phyloP scores from a whole-genome alignment of 2,888 invertebrate genomes.

The Drosophila affinis region DNA sequence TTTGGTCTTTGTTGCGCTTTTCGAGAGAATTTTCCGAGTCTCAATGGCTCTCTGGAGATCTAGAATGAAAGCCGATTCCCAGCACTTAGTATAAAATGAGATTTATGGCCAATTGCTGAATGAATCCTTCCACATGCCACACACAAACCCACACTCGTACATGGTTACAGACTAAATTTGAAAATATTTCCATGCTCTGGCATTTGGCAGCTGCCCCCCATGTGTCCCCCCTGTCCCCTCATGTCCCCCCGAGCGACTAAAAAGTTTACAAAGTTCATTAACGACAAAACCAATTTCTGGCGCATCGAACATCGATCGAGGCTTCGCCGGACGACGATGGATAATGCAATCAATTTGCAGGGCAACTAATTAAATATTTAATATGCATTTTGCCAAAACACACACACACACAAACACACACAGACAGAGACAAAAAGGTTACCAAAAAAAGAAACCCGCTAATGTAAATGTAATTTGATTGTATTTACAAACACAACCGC shows the following conservation, averaged over 20 bases:
- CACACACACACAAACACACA: constrained; percentile 10
- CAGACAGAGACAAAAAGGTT: neutral
- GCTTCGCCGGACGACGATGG: constrained; percentile 1
- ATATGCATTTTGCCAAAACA: constrained; percentile 29
- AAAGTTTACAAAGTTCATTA: constrained; percentile 44
- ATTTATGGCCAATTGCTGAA: constrained; percentile 28
- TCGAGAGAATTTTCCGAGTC: neutral
- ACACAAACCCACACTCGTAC: neutral
- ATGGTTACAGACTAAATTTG: neutral
- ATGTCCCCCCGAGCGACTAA: neutral
- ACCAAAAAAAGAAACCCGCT: neutral
- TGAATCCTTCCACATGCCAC: constrained; percentile 4
- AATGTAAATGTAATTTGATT: constrained; percentile 64
- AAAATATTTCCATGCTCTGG: neutral
- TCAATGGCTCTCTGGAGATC: neutral
- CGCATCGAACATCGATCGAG: constrained; percentile 9
- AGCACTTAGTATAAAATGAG: constrained; percentile 7
- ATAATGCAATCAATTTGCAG: constrained; percentile 62
- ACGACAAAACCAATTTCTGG: constrained; percentile 27
- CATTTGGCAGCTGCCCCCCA: neutral
- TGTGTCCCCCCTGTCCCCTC: neutral
- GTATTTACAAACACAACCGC: constrained; percentile 40
- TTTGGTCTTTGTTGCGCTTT: too few species aligned
- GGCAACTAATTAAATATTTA: constrained; percentile 65
- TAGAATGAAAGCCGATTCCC: neutral